phyloP scores from a whole-genome alignment of 2,113 vertebrate genomes.

The Solea senegalensis region DNA sequence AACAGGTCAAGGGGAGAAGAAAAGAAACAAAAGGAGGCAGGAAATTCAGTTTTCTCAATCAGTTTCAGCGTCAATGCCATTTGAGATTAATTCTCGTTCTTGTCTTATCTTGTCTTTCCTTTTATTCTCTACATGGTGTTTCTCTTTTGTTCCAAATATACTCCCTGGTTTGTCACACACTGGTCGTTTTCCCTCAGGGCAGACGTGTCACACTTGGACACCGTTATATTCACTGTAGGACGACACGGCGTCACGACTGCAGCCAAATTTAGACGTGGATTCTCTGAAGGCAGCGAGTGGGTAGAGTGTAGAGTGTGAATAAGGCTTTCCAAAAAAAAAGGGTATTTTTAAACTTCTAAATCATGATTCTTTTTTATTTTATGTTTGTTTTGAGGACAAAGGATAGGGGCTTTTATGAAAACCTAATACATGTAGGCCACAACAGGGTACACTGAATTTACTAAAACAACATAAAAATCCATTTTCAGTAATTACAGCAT shows the following conservation, averaged over 20 bases:
- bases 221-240: background rate
- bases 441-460: no score
- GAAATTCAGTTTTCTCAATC: background rate
- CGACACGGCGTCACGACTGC: constrained; percentile 2
- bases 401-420: no score
- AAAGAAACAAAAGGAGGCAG: constrained; percentile 38
- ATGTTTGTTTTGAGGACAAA: background rate
- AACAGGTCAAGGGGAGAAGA: constrained; percentile 57
- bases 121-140: background rate
- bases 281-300: background rate
- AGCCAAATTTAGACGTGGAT: background rate
- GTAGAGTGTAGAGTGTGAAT: no score
- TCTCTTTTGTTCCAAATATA: constrained; percentile 8
- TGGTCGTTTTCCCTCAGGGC: constrained; percentile 24
- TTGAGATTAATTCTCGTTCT: constrained; percentile 16
- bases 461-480: no score
- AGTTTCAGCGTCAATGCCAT: background rate
- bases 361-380: background rate
- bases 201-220: constrained; percentile 46
- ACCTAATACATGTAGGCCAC: no score
- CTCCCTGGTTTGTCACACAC: background rate
- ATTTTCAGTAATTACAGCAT: no score
- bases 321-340: background rate
- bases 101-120: constrained; percentile 12
- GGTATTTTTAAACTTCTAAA: background rate